phyloP scores from a whole-genome alignment of 2,888 invertebrate genomes.

The Dermolepida albohirtum region DNA sequence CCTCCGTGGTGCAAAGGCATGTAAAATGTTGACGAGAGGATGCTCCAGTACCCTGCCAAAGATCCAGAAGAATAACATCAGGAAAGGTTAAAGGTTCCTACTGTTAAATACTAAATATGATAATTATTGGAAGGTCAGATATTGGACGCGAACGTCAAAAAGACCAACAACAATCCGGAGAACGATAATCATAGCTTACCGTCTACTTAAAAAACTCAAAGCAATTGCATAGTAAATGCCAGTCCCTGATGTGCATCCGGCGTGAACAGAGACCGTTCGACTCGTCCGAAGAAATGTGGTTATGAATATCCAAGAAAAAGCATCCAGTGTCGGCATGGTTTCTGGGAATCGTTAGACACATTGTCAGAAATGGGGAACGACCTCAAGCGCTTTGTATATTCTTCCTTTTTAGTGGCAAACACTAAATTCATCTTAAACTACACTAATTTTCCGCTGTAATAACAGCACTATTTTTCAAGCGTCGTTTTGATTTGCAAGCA shows the following conservation, averaged over 20 bases:
- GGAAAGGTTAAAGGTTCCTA: conserved; percentile 62
- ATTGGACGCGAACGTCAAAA: conserved; percentile 58
- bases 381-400: too few species aligned
- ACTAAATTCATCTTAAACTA: too few species aligned
- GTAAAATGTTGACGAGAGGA: conserved; percentile 56
- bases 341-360: too few species aligned
- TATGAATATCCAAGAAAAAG: too few species aligned
- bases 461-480: too few species aligned
- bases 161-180: conserved; percentile 48
- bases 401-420: too few species aligned
- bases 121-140: conserved; percentile 57
- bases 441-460: too few species aligned
- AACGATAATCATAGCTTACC: conserved; percentile 59
- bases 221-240: conserved; percentile 55
- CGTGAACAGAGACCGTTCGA: conserved; percentile 40
- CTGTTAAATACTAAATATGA: conserved; percentile 60
- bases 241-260: conserved; percentile 52
- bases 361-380: too few species aligned
- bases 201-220: conserved; percentile 61
- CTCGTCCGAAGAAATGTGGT: conserved; percentile 38
- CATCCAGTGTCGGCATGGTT: too few species aligned
- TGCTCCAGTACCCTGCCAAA: conserved; percentile 62
- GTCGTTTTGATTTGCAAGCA: too few species aligned
- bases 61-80: conserved; percentile 54
- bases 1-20: conserved; percentile 57